Percentiles rank a stretch among this genome's conserved stretches.
Conservation (phyloP, 2,888 invertebrate genomes). For the Lepas anatifera region DNA sequence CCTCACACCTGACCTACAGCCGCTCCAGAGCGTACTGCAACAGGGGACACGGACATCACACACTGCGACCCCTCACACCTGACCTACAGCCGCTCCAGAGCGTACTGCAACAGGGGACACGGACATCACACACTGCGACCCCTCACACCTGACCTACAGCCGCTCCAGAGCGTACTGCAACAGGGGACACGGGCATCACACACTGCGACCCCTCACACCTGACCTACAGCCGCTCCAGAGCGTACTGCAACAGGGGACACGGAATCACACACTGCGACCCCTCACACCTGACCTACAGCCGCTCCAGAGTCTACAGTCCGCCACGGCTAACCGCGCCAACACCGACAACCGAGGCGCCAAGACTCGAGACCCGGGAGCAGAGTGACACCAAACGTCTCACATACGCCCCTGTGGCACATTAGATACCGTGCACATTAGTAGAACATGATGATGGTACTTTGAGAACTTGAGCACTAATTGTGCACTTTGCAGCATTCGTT, state of each 20-base stretch:
- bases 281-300: background rate
- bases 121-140: background rate
- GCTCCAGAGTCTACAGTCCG: too few species aligned
- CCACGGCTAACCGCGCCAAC: too few species aligned
- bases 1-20: constrained; percentile 98
- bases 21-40: constrained; percentile 84
- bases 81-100: constrained; percentile 17
- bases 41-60: too few species aligned
- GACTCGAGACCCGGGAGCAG: too few species aligned
- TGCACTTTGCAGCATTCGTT: too few species aligned
- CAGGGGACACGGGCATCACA: background rate
- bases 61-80: too few species aligned
- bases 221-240: constrained; percentile 33
- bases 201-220: background rate
- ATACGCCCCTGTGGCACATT: too few species aligned
- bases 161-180: background rate
- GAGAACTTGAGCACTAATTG: too few species aligned
- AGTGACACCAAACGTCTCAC: too few species aligned
- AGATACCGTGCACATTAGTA: too few species aligned
- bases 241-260: constrained; percentile 63
- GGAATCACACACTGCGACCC: background rate
- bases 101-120: constrained; percentile 5
- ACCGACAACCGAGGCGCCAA: too few species aligned
- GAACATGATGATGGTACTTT: too few species aligned
- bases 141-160: background rate